Evolutionary conservation across 2,113 vertebrate genomes (phyloP), one percentile per base, ranked within the genome.

Genomic region (Hydropotes inermis): DNA sequence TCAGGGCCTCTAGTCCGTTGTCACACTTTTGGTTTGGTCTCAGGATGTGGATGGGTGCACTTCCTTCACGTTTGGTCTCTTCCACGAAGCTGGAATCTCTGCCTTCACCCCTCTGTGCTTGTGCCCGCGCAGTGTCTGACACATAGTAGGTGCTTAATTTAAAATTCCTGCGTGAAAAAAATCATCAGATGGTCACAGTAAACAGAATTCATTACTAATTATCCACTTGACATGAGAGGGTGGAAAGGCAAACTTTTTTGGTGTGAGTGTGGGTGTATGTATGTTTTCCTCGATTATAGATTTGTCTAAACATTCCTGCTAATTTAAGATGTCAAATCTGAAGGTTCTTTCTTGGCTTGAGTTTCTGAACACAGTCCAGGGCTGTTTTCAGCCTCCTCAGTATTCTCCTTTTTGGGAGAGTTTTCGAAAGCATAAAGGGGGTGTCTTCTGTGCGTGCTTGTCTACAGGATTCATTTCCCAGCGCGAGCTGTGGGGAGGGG

Each of bases 221-320:
- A 89, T 88, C 60, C 1, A 39, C 60, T 92, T 55, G 36, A 78
- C 28, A 11, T 45, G 58, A 95, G 76, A 89, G 57, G n/a, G 33
- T 76, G 76, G 92, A 89, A 84, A 95, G 89, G 92, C 88, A 89
- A 8, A 91, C 70, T 96, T 74, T 95, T 60, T 85, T 21, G 86
- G 64, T 54, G n/a, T 78, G 91, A 83, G 30, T 96, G 97, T 98
- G 97, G 97, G 96, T 87, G 95, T 97, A 33, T 98, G 96, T 98
- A 85, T 98, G 94, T 92, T 96, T 97, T 96, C 81, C 90, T 92
- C 94, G 79, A 97, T 89, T 97, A 94, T 94, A 90, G 94, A 98
- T 97, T 97, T 96, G 98, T 97, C 97, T 96, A 97, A 98, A 98
- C 94, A 97, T 97, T 98, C 96, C 55, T 95, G 58, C 76, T 97